Evolutionary conservation across 2,113 vertebrate species (phyloP), one percentile per base, ranked within the genome.

Genomic region (Erythrocercus mccallii): DNA sequence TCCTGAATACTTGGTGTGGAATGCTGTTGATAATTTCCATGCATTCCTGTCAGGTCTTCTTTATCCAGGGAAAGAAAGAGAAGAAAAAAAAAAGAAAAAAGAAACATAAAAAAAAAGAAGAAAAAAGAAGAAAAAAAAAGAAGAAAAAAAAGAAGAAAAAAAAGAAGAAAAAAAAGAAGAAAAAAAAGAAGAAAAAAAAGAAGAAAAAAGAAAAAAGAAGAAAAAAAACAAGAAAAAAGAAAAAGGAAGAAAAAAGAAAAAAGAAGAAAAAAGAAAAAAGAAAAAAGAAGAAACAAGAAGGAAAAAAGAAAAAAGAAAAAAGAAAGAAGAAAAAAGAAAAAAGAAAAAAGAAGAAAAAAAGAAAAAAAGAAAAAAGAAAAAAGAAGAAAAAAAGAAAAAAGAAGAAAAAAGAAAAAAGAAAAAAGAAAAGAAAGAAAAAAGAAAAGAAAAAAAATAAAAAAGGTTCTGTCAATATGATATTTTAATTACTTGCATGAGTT

Each of bases 371-470:
- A 21, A 5, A 31, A 10, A 8, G 15, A 28, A 30, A 12, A 13
- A 28, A 30, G 19, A 27, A 17, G 4, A 13, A 11, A 15, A 25
- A 42, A 23, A 1, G 20, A 22, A 9, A 8, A 6, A 8, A 5
- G 8, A 3, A 15, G 30, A 12, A 2, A 23, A 3, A 4, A 8
- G 4, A 21, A 8, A 3, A 10, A 6, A 7, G 19, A 38, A 21
- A 0, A 53, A 11, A 12, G 10, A 13, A 7, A 4, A 15, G 14
- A 15, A 42, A 12, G 14, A 13, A 15, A 3, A 14, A 33, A 17
- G 2, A 21, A 3, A 4, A 6, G 10, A 28, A 6, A 6, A 8
- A 17, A 22, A 16, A 8, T 0, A 3, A 33, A 22, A 42, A 58
- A 12, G 2, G 1, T 35, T 45, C 6, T 66, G 14, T 27, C 35